Conservation (phyloP, 2,113 vertebrate genomes). For the Eptesicus fuscus region DNA sequence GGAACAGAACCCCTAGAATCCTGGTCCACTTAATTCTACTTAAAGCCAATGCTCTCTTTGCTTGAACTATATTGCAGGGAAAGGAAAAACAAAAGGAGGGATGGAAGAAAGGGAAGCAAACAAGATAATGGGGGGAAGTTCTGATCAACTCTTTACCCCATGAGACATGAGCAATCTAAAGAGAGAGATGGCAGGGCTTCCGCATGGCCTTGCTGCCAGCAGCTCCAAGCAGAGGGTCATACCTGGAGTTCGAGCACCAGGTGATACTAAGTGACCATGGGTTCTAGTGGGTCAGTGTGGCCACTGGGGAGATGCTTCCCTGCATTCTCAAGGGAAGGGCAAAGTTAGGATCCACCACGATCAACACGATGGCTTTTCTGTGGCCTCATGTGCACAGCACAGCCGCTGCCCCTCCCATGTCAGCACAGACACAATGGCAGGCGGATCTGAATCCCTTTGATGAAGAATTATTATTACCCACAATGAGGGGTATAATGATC, state of each 20-base stretch:
- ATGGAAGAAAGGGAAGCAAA: neutral
- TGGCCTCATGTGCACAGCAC: neutral
- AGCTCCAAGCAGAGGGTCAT: neutral
- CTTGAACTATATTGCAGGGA: neutral
- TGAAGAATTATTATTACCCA: conserved; percentile 16
- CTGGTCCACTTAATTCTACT: neutral
- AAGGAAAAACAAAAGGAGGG: neutral
- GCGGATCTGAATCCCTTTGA: neutral
- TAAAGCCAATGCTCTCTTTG: neutral
- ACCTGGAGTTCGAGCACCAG: neutral
- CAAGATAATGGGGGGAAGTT: neutral
- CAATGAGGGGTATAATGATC: neutral
- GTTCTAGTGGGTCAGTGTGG: neutral
- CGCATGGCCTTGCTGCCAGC: neutral
- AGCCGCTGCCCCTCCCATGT: neutral
- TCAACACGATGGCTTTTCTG: neutral
- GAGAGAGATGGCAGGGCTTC: neutral
- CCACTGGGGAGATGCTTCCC: neutral
- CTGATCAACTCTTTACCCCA: neutral
- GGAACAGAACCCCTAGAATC: neutral
- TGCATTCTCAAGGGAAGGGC: neutral
- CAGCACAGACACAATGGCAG: neutral
- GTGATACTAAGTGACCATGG: neutral
- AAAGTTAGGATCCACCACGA: neutral
- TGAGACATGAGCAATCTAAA: neutral